A percentile compares a stretch with the other conserved stretches of the same genome.
phyloP scores from a whole-genome alignment of 1,140 invertebrate species.

The Lepidurus apus region DNA sequence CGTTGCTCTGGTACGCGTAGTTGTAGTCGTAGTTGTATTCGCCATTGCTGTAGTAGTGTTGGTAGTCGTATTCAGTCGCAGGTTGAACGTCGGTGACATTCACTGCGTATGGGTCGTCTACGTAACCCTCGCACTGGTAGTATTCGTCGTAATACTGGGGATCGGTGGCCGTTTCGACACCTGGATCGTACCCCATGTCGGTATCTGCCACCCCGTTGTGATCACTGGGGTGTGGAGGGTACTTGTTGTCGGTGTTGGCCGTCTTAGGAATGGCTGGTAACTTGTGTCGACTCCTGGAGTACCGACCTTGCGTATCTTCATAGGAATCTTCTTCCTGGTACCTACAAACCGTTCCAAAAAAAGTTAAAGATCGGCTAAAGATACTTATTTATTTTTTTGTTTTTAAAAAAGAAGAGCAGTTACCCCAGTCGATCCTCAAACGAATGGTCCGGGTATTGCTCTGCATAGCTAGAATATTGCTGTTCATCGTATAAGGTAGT shows the following conservation, averaged over 20 bases:
- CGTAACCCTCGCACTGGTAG: constrained; percentile 31
- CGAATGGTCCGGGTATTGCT: constrained; percentile 28
- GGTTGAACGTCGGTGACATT: constrained; percentile 2
- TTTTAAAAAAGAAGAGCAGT: not conserved
- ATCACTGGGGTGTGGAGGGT: not conserved
- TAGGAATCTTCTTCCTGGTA: not conserved
- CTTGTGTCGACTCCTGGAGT: not conserved
- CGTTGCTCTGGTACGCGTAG: constrained; percentile 58
- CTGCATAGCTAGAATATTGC: constrained; percentile 37
- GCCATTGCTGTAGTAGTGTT: constrained; percentile 30
- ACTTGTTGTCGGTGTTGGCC: not conserved
- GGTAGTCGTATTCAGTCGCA: constrained; percentile 26
- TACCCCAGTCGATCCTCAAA: not conserved
- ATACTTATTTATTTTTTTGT: not conserved
- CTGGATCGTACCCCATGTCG: constrained; percentile 27
- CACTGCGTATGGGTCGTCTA: constrained; percentile 27
- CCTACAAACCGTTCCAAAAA: not conserved
- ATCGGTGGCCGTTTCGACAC: constrained; percentile 37
- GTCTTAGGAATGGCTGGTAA: not conserved
- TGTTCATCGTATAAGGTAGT: constrained; percentile 69
- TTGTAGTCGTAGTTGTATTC: constrained; percentile 60
- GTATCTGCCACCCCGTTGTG: not conserved
- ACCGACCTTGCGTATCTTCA: not conserved
- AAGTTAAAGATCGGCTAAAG: not conserved
- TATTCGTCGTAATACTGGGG: constrained; percentile 45